Evolutionary conservation across 2,113 vertebrate genomes (phyloP), one percentile per base, ranked within the genome.

Genomic region (Baryphthengus martii): DNA sequence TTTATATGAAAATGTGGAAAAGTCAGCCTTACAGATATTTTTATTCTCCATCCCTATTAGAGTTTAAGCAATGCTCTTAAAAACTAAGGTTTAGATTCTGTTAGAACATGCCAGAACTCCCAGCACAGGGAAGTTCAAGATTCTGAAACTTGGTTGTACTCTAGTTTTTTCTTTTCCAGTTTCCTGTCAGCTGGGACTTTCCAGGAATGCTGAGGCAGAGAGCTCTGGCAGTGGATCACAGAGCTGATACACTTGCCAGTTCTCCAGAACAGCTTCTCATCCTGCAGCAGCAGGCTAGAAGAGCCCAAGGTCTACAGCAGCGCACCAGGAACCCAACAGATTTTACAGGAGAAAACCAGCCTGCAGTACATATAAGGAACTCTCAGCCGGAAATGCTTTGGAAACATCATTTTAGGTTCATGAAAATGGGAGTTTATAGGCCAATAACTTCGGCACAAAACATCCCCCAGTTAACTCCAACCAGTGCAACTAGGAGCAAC

Each of bases 131-230:
- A 65, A 70, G n/a, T 20, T 37, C 45, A 86, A 55, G 72, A 39
- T 77, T 92, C 52, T 86, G 67, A 85, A 93, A 83, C 33, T 19
- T 29, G 25, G 45, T 4, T 94, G 62, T 71, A 58, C 7, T 45
- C 29, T 37, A 7, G n/a, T 37, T 85, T 82, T 88, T 74, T 42
- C 59, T 63, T 29, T 88, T 91, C 45, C 55, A 37, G 79, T 52
- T 90, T 92, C 75, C 58, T 66, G 72, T 84, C 59, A 86, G 79
- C 75, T 94, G 63, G 68, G 72, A 86, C 79, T 90, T 90, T 55
- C 63, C 90, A 95, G 83, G 92, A 93, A 95, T 0, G 0, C 71
- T 24, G 65, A 81, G 76, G 89, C 83, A 93, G 58, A 45, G 92
- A 0, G 0, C 71, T 63, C 89, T 88, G 90, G 82, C 94, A 96